Evolutionary conservation across 2,888 invertebrate genomes (phyloP), one percentile per base, ranked within the genome.

Genomic region (Aricia artaxerxes): DNA sequence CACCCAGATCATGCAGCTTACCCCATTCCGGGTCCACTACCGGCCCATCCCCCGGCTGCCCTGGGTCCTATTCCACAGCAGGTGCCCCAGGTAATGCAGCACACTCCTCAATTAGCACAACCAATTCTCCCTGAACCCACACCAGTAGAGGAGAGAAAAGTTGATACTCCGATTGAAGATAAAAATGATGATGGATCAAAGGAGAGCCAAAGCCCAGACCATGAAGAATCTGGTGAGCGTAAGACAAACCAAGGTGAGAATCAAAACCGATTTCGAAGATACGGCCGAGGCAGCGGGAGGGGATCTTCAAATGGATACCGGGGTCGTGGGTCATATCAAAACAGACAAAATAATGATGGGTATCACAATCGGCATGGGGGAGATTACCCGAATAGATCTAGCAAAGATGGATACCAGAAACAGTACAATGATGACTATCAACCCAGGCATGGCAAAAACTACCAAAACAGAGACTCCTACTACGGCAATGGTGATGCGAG

Each of bases 1-100:
- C 95, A 95, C 69, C 95, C 95, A 2, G 95, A 95, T 31, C 95
- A 95, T 7, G 94, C 95, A 83, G 95, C 95, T 1, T 92, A 95
- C 91, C 95, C 86, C 91, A 1, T 91, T 86, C 40, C 90, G 86
- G 83, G 82, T 31, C 82, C 84, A 40, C 81, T 84, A 78, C 82
- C 82, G 38, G 79, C 87, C 85, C 83, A 88, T 85, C 81, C 89
- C 85, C 79, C 87, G 85, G 80, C 84, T 86, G 35, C 76, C 6
- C 53, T 57, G 31, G 76, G 57, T 6, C 76, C 76, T 2, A 49
- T 76, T 35, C 85, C 84, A 11, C 83, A 84, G 69, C 81, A 84
- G 4, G 80, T 86, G 78, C 85, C 85, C 35, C 84, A 82, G 38
- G 81, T 82, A 53, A 82, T 85, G 61, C 85, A 85, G 79, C 83